These are phyloP conservation scores for Trimorus sp. DNA, from an alignment of 2,888 invertebrate species.

Conservation along the genomic window DNA sequence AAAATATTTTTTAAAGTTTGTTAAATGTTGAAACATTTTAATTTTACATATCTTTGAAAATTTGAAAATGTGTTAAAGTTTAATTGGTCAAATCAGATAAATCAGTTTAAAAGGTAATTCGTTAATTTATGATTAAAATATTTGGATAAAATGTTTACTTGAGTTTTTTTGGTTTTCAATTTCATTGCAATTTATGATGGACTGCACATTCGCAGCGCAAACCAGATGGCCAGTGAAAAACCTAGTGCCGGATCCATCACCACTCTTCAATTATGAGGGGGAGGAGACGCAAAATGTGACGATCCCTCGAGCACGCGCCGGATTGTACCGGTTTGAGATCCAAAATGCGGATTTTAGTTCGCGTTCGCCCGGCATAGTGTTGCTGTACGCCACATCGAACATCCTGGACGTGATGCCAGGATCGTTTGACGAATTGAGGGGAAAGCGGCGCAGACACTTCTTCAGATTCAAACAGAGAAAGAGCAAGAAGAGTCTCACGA, in stretches of 20 bases:
- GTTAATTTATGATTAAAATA: too few species aligned
- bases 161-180: too few species aligned
- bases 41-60: too few species aligned
- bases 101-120: too few species aligned
- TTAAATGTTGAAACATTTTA: too few species aligned
- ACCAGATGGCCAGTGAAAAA: slow-evolving; percentile 78
- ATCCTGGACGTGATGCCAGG: slow-evolving; percentile 74
- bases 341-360: slow-evolving; percentile 71
- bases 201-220: slow-evolving; percentile 60
- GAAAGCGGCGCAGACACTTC: slow-evolving; percentile 73
- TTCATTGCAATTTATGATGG: too few species aligned
- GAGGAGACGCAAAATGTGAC: slow-evolving; percentile 79
- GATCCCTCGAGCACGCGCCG: slow-evolving; percentile 76
- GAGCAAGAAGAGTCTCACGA: slow-evolving; percentile 77
- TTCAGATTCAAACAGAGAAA: slow-evolving; percentile 78
- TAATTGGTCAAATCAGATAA: too few species aligned
- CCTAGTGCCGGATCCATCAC: slow-evolving; percentile 76
- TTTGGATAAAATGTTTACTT: too few species aligned
- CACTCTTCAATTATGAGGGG: slow-evolving; percentile 78
- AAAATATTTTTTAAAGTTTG: too few species aligned
- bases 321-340: slow-evolving; percentile 80
- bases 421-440: slow-evolving; percentile 69
- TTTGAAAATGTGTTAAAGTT: too few species aligned
- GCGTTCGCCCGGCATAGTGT: slow-evolving; percentile 75
- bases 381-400: slow-evolving; percentile 78